Conservation (phyloP, 2,113 vertebrate species). For the Notiomystis cincta region DNA sequence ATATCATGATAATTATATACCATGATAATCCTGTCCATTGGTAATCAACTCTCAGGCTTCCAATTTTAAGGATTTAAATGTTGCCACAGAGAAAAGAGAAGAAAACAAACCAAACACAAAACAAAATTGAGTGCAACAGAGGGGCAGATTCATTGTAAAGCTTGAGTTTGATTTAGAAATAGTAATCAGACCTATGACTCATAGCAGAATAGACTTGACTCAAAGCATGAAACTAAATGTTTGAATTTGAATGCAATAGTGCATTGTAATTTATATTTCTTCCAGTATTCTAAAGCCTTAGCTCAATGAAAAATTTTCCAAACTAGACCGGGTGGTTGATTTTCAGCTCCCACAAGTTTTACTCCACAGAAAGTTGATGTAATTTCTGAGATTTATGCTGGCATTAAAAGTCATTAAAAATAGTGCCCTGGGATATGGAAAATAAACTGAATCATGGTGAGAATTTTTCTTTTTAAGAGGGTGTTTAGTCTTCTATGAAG, state of each 20-base stretch:
- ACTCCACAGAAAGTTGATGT: constrained; percentile 26
- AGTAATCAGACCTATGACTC: neutral
- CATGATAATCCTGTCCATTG: rapidly evolving
- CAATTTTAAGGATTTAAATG: neutral
- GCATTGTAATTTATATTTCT: neutral
- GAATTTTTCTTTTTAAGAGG: constrained; percentile 25
- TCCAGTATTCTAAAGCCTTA: neutral
- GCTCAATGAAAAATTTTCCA: constrained; percentile 1
- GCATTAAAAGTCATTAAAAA: constrained; percentile 28
- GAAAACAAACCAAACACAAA: neutral
- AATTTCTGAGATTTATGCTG: constrained; percentile 46
- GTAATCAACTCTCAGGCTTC: neutral
- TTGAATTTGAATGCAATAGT: neutral
- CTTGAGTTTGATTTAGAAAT: neutral
- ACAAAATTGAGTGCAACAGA: neutral
- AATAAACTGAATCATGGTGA: neutral
- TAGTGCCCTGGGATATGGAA: constrained; percentile 23
- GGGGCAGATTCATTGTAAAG: neutral
- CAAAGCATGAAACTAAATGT: neutral
- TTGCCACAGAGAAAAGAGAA: neutral
- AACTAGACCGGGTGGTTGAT: neutral
- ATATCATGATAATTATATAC: too few species aligned
- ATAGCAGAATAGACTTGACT: neutral
- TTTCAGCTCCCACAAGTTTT: constrained; percentile 37
- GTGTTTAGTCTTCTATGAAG: constrained; percentile 11